A percentile compares a stretch with the other conserved stretches of the same genome.
Conservation (phyloP, 2,888 invertebrate genomes). For the Ophonus ardosiacus region DNA sequence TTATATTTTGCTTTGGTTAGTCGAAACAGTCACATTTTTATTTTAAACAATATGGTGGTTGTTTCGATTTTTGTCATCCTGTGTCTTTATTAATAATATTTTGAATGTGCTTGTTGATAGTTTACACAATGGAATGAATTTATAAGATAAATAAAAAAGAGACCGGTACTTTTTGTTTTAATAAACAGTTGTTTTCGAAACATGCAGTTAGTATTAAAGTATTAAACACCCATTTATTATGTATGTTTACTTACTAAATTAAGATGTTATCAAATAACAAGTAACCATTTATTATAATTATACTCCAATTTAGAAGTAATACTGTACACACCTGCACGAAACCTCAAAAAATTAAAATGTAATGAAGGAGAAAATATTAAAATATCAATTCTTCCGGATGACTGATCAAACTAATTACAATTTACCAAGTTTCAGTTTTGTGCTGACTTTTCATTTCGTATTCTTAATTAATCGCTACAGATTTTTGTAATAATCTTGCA, state of each 20-base stretch:
- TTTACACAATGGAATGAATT: no score
- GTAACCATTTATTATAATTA: not conserved
- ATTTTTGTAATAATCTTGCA: not conserved
- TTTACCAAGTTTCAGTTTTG: not conserved
- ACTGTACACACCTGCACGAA: not conserved
- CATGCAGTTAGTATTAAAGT: not conserved
- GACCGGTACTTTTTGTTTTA: no score
- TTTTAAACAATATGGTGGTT: no score
- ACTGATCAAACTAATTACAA: constrained; percentile 30
- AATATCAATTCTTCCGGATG: constrained; percentile 6
- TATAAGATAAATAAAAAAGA: no score
- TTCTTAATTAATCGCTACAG: not conserved
- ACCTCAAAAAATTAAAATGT: not conserved
- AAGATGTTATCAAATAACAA: not conserved
- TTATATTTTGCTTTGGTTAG: no score
- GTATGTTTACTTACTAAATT: not conserved
- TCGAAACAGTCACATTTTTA: no score
- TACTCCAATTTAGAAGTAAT: not conserved
- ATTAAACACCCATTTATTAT: not conserved
- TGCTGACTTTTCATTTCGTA: not conserved
- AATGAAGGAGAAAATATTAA: constrained; percentile 17
- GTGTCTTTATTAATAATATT: no score
- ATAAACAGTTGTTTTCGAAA: no score
- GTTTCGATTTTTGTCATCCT: no score
- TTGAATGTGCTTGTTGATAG: no score